A percentile compares a stretch with the other conserved stretches of the same genome.
phyloP scores from a whole-genome alignment of 2,113 vertebrate species.

The Raphicerus campestris region DNA sequence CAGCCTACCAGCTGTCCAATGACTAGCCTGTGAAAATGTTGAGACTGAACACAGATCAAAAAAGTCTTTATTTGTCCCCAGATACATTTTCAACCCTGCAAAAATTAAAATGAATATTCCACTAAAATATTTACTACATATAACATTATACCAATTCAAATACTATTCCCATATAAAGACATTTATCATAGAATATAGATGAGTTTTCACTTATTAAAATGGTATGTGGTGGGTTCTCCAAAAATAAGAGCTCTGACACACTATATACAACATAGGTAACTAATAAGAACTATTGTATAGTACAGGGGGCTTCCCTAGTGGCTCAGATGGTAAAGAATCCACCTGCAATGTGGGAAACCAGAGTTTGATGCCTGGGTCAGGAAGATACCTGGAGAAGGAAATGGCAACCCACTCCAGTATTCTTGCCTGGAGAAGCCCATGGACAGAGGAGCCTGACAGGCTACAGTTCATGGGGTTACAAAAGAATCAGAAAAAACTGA shows the following conservation, averaged over 20 bases:
- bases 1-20: background rate
- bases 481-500: background rate
- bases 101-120: background rate
- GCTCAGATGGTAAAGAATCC: background rate
- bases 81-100: background rate
- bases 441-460: background rate
- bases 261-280: background rate
- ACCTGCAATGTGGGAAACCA: background rate
- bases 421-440: background rate
- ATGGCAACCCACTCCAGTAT: background rate
- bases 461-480: background rate
- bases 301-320: background rate
- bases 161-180: background rate
- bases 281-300: background rate
- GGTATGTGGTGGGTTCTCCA: background rate
- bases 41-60: background rate
- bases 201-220: background rate
- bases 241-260: background rate
- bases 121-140: background rate
- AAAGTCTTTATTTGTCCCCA: background rate
- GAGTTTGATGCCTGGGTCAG: background rate
- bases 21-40: background rate
- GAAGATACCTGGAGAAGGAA: background rate
- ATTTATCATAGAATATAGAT: background rate
- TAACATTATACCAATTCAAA: background rate